A percentile compares a stretch with the other conserved stretches of the same genome.
phyloP scores from a whole-genome alignment of 2,113 vertebrate genomes.

The Argyrosomus japonicus region DNA sequence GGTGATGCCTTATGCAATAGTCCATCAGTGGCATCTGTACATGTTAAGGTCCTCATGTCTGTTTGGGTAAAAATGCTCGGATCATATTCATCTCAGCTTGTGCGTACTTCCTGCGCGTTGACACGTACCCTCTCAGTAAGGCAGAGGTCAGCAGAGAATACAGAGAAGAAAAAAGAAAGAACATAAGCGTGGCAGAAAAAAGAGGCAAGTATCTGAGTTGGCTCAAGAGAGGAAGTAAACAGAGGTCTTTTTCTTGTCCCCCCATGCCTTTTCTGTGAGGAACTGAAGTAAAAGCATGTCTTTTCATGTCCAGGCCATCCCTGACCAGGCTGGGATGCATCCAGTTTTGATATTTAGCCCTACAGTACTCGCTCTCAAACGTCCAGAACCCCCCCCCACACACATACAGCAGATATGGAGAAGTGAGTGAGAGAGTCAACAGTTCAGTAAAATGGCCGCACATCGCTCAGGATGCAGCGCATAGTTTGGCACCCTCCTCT shows the following conservation, averaged over 20 bases:
- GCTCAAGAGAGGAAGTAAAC: slow-evolving; percentile 68
- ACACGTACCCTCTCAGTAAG: slow-evolving; percentile 73
- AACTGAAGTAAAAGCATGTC: slow-evolving; percentile 49
- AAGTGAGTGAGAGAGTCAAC: slow-evolving; percentile 52
- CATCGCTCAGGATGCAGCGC: slow-evolving; percentile 79
- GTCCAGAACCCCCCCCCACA: slow-evolving; percentile 32
- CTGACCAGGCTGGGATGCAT: slow-evolving; percentile 60
- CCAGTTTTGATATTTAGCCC: slow-evolving; percentile 70
- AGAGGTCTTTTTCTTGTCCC: slow-evolving; percentile 47
- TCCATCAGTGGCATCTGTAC: slow-evolving; percentile 68
- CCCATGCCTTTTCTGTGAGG: slow-evolving; percentile 54
- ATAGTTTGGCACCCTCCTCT: slow-evolving; percentile 86
- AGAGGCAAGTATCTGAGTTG: slow-evolving; percentile 75
- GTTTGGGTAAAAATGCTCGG: slow-evolving; percentile 55
- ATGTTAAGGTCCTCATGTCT: slow-evolving; percentile 66
- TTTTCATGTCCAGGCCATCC: slow-evolving; percentile 48
- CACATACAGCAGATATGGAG: slow-evolving; percentile 56
- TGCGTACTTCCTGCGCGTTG: slow-evolving; percentile 54
- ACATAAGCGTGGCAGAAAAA: slow-evolving; percentile 50
- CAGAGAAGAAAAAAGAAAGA: slow-evolving; percentile 53
- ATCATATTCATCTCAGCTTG: slow-evolving; percentile 48
- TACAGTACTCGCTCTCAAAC: slow-evolving; percentile 62
- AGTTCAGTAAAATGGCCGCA: slow-evolving; percentile 39
- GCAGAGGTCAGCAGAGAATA: slow-evolving; percentile 77
- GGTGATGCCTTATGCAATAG: slow-evolving; percentile 41